Conservation (phyloP, 2,797 vertebrate species). For the Chrysocyon brachyurus region DNA sequence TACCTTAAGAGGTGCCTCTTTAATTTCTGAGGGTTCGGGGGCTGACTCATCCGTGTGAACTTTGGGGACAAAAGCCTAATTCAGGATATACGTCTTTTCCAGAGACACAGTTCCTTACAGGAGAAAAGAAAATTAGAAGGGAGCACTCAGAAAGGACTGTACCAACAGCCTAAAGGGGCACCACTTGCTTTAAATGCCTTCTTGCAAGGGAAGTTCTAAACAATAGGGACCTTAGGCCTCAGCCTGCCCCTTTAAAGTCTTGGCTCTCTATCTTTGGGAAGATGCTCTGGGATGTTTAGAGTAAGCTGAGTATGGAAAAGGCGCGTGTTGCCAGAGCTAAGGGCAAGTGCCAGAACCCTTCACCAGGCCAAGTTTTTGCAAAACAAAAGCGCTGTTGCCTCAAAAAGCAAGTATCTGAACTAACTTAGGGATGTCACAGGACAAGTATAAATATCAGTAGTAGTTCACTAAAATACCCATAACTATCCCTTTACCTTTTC, state of each 20-base stretch:
- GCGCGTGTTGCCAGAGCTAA: not conserved
- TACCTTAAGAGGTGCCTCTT: conserved; percentile 83
- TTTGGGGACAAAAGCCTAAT: conserved; percentile 70
- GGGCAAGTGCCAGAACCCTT: conserved; percentile 2
- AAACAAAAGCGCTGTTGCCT: conserved; percentile 52
- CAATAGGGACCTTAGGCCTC: conserved; percentile 28
- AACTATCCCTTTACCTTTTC: conserved; percentile 78
- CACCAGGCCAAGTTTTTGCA: conserved; percentile 22
- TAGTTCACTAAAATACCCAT: conserved; percentile 77
- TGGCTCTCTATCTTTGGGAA: conserved; percentile 16
- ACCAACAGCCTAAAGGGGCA: not conserved
- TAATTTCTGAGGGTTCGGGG: conserved; percentile 68
- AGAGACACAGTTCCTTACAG: conserved; percentile 23
- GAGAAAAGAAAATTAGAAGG: conserved; percentile 52
- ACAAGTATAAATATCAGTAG: conserved; percentile 29
- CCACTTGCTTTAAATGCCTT: conserved; percentile 23
- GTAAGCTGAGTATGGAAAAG: not conserved
- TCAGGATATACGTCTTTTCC: conserved; percentile 66
- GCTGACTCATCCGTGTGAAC: conserved; percentile 73
- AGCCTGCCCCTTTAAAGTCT: not conserved
- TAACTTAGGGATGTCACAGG: conserved; percentile 28
- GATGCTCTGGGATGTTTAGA: not conserved
- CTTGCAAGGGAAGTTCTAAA: not conserved
- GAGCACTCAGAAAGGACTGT: not conserved
- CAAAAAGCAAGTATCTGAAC: conserved; percentile 70